Evolutionary conservation across 2,888 invertebrate genomes (phyloP).

Genomic region (Sarcophaga caerulescens): DNA sequence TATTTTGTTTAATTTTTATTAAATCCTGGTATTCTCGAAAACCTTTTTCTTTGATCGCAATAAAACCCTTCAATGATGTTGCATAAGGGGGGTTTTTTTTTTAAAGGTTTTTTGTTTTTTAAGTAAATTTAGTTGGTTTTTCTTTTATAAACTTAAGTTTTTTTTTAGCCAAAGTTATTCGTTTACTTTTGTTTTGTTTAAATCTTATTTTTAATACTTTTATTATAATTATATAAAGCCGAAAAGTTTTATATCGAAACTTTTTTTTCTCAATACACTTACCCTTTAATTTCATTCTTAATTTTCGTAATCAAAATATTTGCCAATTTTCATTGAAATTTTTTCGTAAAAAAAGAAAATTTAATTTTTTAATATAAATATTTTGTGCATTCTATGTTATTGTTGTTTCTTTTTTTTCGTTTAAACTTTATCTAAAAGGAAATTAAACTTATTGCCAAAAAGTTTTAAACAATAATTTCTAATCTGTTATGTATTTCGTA

Average conservation of each 20-base stretch:
- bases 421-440: slow-evolving; percentile 1
- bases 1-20: slow-evolving; percentile 30
- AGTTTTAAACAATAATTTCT: not conserved
- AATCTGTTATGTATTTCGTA: not conserved
- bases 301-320: slow-evolving; percentile 43
- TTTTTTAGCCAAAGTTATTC: slow-evolving; percentile 72
- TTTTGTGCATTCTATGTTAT: slow-evolving; percentile 71
- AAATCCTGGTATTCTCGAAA: slow-evolving; percentile 28
- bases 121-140: slow-evolving; percentile 17
- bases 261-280: slow-evolving; percentile 61
- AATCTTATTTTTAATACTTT: slow-evolving; percentile 25
- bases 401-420: slow-evolving; percentile 55
- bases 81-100: not conserved
- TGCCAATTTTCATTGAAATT: slow-evolving; percentile 54
- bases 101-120: slow-evolving; percentile 18
- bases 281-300: no score
- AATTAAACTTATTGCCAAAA: slow-evolving; percentile 33
- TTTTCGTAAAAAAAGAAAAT: slow-evolving; percentile 9
- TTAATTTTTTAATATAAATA: slow-evolving; percentile 21
- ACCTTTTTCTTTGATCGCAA: slow-evolving; percentile 18
- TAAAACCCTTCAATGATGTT: slow-evolving; percentile 16
- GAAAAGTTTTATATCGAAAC: slow-evolving; percentile 73
- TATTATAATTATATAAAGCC: slow-evolving; percentile 66
- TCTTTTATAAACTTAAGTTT: slow-evolving; percentile 68
- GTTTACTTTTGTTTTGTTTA: slow-evolving; percentile 30